Conservation (phyloP, 2,113 vertebrate genomes). For the Sorex araneus region DNA sequence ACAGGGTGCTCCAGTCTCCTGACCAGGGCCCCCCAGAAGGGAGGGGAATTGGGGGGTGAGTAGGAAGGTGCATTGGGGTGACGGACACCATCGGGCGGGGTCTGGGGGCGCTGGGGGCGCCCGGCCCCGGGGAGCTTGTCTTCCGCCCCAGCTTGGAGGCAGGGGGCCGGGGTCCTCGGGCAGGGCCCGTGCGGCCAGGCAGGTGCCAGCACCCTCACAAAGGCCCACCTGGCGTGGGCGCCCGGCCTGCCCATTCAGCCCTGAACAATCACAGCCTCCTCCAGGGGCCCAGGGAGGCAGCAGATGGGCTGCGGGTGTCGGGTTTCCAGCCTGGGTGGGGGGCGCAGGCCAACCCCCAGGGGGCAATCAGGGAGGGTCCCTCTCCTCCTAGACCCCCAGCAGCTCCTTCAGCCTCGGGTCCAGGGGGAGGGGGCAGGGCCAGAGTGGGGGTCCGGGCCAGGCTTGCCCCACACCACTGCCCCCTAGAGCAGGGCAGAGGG, state of each 20-base stretch:
- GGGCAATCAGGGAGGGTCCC: neutral
- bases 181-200: conserved; percentile 61
- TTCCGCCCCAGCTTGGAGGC: neutral
- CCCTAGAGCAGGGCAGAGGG: neutral
- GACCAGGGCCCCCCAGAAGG: neutral
- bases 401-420: neutral
- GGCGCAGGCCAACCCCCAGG: neutral
- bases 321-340: conserved; percentile 66
- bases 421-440: neutral
- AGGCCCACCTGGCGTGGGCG: conserved; percentile 81
- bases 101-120: neutral
- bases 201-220: conserved; percentile 79
- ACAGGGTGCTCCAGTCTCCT: neutral
- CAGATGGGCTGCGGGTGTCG: conserved; percentile 79
- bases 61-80: too few relatives aligned
- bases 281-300: conserved; percentile 71
- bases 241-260: conserved; percentile 78
- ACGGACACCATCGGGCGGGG: neutral
- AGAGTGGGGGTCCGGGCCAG: neutral
- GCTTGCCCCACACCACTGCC: neutral
- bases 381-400: neutral
- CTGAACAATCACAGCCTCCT: conserved; percentile 78
- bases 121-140: neutral
- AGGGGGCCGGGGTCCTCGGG: neutral
- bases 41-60: neutral